These are phyloP conservation scores for Drosophila jambulina DNA, from an alignment of 1,140 invertebrate species.

Conservation along the genomic window DNA sequence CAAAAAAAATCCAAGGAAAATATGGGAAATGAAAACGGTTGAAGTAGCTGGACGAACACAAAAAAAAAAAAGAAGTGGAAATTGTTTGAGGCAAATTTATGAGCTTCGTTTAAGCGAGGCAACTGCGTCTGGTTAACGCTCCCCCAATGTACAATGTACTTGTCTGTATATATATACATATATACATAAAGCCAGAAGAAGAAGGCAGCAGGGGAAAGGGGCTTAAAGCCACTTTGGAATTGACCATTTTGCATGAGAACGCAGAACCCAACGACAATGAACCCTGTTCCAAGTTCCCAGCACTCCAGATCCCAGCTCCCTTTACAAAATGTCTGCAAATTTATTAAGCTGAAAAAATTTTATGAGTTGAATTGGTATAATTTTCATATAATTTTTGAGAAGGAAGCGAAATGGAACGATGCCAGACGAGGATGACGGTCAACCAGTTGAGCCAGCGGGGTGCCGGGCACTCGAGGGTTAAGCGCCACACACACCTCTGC, in stretches of 20 bases:
- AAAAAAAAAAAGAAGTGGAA: conserved; percentile 25
- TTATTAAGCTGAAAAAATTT: conserved; percentile 84
- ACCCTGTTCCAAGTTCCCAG: conserved; percentile 3
- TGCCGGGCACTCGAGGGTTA: conserved; percentile 36
- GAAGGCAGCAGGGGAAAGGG: not conserved
- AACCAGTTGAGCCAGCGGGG: conserved; percentile 71
- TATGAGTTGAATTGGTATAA: conserved; percentile 84
- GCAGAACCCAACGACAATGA: conserved; percentile 16
- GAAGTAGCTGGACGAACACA: conserved; percentile 3
- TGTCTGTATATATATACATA: not conserved
- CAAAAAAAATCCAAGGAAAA: conserved; percentile 31
- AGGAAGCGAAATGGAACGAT: conserved; percentile 76
- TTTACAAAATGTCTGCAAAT: conserved; percentile 81
- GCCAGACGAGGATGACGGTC: conserved; percentile 46
- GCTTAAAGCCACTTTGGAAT: conserved; percentile 19
- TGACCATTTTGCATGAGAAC: conserved; percentile 46
- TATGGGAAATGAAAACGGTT: conserved; percentile 43
- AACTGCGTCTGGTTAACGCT: conserved; percentile 48
- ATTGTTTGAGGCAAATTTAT: conserved; percentile 59
- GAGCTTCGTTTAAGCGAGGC: conserved; percentile 49
- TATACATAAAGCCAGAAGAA: not conserved
- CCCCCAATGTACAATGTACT: conserved; percentile 19
- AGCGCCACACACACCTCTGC: conserved; percentile 65
- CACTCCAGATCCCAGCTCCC: conserved; percentile 1
- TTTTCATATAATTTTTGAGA: conserved; percentile 84